Conservation (phyloP, 2,797 vertebrate genomes). For the Muscicapa striata region DNA sequence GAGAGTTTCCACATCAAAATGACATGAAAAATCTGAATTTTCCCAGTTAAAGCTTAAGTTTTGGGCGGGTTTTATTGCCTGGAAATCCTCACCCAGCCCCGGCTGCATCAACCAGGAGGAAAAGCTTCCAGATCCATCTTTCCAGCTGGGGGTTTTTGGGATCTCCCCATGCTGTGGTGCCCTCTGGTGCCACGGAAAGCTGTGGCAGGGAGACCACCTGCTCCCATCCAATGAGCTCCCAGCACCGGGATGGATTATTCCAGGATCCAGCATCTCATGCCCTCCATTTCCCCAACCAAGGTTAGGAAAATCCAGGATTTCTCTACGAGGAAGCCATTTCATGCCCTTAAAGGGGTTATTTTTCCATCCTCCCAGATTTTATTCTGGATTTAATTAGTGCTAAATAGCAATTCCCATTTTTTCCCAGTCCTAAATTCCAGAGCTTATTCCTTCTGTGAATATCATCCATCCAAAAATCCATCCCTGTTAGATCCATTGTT, state of each 20-base stretch:
- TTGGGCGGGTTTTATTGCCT: neutral
- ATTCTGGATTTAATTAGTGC: neutral
- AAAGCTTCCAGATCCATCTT: neutral
- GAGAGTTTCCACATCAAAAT: neutral
- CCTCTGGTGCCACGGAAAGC: constrained; percentile 25
- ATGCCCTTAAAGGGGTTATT: rapidly evolving
- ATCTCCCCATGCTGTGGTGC: neutral
- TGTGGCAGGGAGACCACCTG: neutral
- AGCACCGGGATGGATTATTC: neutral
- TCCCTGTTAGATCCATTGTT: neutral
- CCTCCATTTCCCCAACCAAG: neutral
- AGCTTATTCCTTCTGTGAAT: neutral
- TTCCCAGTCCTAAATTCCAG: neutral
- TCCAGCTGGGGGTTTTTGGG: neutral
- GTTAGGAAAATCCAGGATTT: neutral
- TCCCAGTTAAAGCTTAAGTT: neutral
- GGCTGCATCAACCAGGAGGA: neutral
- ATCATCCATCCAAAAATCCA: neutral
- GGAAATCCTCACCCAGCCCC: neutral
- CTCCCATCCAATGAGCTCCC: neutral
- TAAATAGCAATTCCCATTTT: neutral
- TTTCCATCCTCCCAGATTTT: neutral
- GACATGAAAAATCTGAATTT: neutral
- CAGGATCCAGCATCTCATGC: neutral
- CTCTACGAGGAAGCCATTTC: neutral